Evolutionary conservation across 2,113 vertebrate genomes (phyloP).

Genomic region (Tragelaphus scriptus): DNA sequence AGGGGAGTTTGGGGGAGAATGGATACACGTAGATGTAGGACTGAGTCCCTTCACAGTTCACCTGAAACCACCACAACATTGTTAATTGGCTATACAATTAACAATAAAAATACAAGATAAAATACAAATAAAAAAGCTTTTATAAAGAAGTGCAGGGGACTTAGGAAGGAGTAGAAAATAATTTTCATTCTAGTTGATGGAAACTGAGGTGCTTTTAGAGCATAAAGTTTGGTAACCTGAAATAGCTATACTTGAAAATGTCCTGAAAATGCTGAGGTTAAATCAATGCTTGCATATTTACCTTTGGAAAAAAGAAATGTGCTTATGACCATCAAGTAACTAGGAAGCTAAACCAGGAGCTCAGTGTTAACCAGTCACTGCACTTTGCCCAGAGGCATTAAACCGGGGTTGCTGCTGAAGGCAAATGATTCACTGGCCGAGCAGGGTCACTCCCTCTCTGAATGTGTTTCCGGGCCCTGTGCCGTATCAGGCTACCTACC

Average conservation of each 20-base stretch:
- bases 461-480: too few relatives aligned
- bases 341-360: neutral
- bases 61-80: neutral
- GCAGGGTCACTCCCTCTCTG: rapidly evolving
- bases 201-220: neutral
- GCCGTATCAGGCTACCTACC: neutral
- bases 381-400: neutral
- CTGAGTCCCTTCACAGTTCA: neutral
- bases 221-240: neutral
- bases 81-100: neutral
- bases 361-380: neutral
- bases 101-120: too few relatives aligned
- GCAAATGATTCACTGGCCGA: rapidly evolving
- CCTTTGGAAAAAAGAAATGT: neutral
- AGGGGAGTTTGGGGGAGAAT: neutral
- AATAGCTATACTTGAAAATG: neutral
- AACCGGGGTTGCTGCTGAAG: neutral
- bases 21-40: neutral
- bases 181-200: neutral
- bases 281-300: neutral
- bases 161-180: neutral
- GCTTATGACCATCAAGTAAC: neutral
- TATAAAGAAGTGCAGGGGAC: neutral
- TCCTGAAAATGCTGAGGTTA: neutral
- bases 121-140: neutral